Evolutionary conservation across 1,140 invertebrate genomes (phyloP).

Genomic region (Kradibia gibbosae): DNA sequence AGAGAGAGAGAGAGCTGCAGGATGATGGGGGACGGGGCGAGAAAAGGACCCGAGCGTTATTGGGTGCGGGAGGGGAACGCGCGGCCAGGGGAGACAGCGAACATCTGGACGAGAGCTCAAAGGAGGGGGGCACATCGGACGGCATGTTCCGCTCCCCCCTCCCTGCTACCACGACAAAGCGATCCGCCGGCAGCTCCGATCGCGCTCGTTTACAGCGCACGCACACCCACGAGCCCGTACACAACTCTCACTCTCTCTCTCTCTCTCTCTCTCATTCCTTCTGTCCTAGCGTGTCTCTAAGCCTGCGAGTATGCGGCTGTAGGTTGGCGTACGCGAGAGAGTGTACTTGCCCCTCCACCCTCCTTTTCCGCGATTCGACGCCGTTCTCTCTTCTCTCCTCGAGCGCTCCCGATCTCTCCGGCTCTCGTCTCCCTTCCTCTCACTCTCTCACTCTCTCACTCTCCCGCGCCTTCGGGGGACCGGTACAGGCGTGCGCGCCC

Average conservation of each 20-base stretch:
- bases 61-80: background rate
- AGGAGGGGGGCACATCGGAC: background rate
- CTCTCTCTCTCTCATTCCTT: too few relatives aligned
- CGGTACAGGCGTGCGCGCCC: background rate
- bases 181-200: too few relatives aligned
- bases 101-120: background rate
- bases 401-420: background rate
- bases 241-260: too few relatives aligned
- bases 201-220: too few relatives aligned
- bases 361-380: constrained; percentile 22
- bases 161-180: too few relatives aligned
- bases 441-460: background rate
- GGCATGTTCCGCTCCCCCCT: background rate
- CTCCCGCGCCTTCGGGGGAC: background rate
- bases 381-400: constrained; percentile 15
- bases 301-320: background rate
- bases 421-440: background rate
- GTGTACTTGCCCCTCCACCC: background rate
- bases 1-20: background rate
- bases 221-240: too few relatives aligned
- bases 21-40: background rate
- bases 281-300: too few relatives aligned
- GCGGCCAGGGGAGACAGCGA: background rate
- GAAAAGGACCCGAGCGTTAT: background rate
- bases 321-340: background rate